Evolutionary conservation across 2,888 invertebrate species (phyloP).

Genomic region (Phrixothrix hirtus): DNA sequence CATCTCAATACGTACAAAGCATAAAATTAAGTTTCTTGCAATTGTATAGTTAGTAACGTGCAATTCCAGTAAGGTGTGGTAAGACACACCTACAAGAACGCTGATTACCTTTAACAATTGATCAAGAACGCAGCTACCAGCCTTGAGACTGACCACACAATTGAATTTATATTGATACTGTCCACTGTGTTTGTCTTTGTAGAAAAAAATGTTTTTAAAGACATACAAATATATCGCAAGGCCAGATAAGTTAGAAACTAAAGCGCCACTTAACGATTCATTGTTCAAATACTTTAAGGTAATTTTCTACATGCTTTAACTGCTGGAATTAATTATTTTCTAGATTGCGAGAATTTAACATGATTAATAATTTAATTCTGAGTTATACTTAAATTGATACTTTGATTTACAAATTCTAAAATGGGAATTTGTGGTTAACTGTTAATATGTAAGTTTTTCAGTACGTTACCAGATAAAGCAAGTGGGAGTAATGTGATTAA

Average conservation of each 20-base stretch:
- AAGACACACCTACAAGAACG: slow-evolving; percentile 8
- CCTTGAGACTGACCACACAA: slow-evolving; percentile 29
- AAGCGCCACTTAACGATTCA: no score
- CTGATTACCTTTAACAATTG: slow-evolving; percentile 16
- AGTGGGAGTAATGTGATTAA: no score
- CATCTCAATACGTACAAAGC: background rate
- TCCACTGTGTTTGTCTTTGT: slow-evolving; percentile 9
- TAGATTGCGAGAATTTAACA: no score
- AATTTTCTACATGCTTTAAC: no score
- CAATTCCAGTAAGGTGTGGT: slow-evolving; percentile 13
- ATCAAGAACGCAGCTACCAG: slow-evolving; percentile 9
- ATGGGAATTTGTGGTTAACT: no score
- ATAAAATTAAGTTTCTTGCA: background rate
- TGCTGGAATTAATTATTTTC: no score
- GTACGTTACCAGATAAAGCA: no score
- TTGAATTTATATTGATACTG: slow-evolving; percentile 25
- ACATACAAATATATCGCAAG: background rate
- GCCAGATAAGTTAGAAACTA: slow-evolving; percentile 3
- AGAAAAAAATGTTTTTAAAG: background rate
- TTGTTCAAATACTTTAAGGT: no score
- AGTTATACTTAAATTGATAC: no score
- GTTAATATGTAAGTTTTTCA: no score
- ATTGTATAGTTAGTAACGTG: background rate
- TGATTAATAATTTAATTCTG: no score
- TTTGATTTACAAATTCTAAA: no score